Percentiles rank a stretch among this genome's conserved stretches.
phyloP scores from a whole-genome alignment of 2,888 invertebrate genomes.

The Axea sp. region DNA sequence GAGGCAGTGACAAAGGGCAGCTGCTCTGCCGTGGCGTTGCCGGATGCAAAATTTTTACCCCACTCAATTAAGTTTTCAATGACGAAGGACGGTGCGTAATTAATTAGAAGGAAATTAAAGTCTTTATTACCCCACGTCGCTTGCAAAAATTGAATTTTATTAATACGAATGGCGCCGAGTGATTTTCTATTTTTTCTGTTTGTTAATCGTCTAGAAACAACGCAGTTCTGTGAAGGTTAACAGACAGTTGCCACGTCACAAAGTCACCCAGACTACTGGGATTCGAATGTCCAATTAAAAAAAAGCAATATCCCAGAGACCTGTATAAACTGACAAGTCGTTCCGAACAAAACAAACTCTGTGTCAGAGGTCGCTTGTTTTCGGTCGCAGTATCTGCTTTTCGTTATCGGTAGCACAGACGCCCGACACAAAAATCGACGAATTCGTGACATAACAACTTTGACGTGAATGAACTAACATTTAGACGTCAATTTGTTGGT shows the following conservation, averaged over 20 bases:
- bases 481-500: constrained; percentile 20
- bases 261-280: constrained; percentile 52
- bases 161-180: background rate
- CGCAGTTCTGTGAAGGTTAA: constrained; percentile 32
- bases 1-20: constrained; percentile 77
- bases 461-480: constrained; percentile 11
- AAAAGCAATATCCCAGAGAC: constrained; percentile 63
- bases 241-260: constrained; percentile 55
- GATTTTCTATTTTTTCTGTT: constrained; percentile 12
- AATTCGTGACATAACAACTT: constrained; percentile 17
- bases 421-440: constrained; percentile 23
- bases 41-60: constrained; percentile 67
- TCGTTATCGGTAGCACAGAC: constrained; percentile 36
- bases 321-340: constrained; percentile 59
- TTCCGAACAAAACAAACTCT: constrained; percentile 57
- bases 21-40: constrained; percentile 73
- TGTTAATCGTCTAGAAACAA: constrained; percentile 21
- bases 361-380: constrained; percentile 63
- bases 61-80: constrained; percentile 68
- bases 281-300: constrained; percentile 66
- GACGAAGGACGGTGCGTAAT: constrained; percentile 68
- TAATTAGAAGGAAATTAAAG: constrained; percentile 74
- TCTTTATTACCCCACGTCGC: constrained; percentile 33
- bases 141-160: constrained; percentile 12
- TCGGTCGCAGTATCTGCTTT: constrained; percentile 47